These are phyloP conservation scores for Dromiciops gliroides DNA, from an alignment of 2,113 vertebrate genomes.

Conservation along the genomic window DNA sequence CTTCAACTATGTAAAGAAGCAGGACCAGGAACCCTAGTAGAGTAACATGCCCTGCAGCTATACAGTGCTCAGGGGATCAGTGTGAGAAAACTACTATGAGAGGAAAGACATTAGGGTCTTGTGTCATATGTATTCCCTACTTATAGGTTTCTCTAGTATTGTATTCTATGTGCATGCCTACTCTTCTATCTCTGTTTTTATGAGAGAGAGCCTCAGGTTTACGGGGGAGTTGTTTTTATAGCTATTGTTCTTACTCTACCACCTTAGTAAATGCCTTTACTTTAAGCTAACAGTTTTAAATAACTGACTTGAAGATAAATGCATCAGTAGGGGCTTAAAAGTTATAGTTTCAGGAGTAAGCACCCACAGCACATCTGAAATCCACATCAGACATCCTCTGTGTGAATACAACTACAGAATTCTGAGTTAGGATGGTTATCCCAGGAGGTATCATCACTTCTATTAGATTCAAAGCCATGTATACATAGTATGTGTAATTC, in stretches of 20 bases:
- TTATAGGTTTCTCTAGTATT: background rate
- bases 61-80: background rate
- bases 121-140: background rate
- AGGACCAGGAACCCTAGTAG: background rate
- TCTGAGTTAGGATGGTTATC: background rate
- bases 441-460: background rate
- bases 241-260: background rate
- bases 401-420: background rate
- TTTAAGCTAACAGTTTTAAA: background rate
- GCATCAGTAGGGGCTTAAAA: background rate
- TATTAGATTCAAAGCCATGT: background rate
- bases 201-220: background rate
- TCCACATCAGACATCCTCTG: background rate
- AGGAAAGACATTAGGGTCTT: background rate
- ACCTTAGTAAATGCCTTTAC: background rate
- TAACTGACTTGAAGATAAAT: background rate
- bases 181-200: background rate
- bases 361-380: background rate
- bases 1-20: background rate
- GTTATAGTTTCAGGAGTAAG: background rate
- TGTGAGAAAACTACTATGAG: background rate
- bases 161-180: background rate
- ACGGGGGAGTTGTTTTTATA: background rate
- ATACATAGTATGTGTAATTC: background rate
- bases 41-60: background rate